Evolutionary conservation across 2,888 invertebrate genomes (phyloP), one percentile per base, ranked within the genome.

Genomic region (Dicranocentrus wangi): DNA sequence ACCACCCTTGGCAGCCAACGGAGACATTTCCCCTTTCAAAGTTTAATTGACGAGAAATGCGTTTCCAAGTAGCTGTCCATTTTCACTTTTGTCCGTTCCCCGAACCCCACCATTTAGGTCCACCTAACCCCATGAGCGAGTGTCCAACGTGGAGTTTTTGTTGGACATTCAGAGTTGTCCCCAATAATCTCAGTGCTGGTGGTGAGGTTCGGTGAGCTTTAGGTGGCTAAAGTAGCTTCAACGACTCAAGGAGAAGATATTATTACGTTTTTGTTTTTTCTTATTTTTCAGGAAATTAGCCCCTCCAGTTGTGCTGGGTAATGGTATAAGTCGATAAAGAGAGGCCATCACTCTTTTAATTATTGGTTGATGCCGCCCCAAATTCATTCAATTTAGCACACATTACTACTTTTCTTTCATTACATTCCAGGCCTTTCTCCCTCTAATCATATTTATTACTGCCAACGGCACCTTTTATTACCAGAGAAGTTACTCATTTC

Each of bases 31-130:
- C 32, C 23, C 17, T 21, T 19, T 65, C 65, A 43, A 43, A 42
- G 58, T 43, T 71, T 78, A 78, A 78, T 78, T 78, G 78, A 32
- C 55, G 70, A 19, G 60, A 77, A 78, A 78, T 78, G 78, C 51
- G 42, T 78, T 78, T 71, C 78, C 70, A 65, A 78, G 71, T 78
- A 78, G 43, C 78, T 71, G 78, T 78, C 78, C 71, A 65, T 78
- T 78, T 78, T 69, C 69, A 69, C 69, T 69, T 69, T 78, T 60
- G 27, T 65, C 65, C 78, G 58, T 69, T 47, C 61, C 51, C 55
- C 43, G 25, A 68, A 47, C 17, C 58, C 68, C 60, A 66, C 61
- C 47, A 69, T 71, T 65, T 70, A 71, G 63, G 55, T 43, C 28
- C 65, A 13, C 63, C 42, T 53, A 39, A 69, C 28, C 51, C 32